phyloP scores from a whole-genome alignment of 2,888 invertebrate species.

The Flabesymbios commensalis region DNA sequence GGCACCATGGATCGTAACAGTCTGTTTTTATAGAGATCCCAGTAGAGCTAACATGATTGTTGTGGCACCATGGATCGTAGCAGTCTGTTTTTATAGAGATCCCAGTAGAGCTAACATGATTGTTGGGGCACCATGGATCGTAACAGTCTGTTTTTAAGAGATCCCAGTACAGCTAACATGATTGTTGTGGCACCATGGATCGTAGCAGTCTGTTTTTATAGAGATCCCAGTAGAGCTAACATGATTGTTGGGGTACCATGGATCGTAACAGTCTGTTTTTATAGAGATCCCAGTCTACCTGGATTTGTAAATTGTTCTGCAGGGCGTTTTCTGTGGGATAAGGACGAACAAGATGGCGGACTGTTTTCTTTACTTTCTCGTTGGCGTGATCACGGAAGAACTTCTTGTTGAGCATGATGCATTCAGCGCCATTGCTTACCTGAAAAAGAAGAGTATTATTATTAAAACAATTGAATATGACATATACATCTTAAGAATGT shows the following conservation, averaged over 20 bases:
- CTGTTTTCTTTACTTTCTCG: conserved; percentile 44
- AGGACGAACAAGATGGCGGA: conserved; percentile 46
- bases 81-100: too few relatives aligned
- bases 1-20: too few relatives aligned
- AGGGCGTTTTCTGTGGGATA: conserved; percentile 53
- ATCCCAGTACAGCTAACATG: too few relatives aligned
- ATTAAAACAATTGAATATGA: not conserved
- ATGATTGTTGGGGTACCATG: not conserved
- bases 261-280: conserved; percentile 26
- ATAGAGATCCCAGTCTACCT: conserved; percentile 55
- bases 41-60: too few relatives aligned
- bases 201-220: conserved; percentile 37
- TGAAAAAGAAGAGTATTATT: conserved; percentile 5
- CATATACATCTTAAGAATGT: too few relatives aligned
- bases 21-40: too few relatives aligned
- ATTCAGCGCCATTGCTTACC: conserved; percentile 52
- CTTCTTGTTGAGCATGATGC: conserved; percentile 56
- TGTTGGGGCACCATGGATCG: too few relatives aligned
- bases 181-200: not conserved
- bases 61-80: too few relatives aligned
- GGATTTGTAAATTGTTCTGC: conserved; percentile 53
- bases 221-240: conserved; percentile 54
- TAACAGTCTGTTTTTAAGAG: too few relatives aligned
- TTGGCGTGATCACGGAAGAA: conserved; percentile 55
- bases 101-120: too few relatives aligned